phyloP scores from a whole-genome alignment of 2,888 invertebrate genomes.

The Neoascia interrupta region DNA sequence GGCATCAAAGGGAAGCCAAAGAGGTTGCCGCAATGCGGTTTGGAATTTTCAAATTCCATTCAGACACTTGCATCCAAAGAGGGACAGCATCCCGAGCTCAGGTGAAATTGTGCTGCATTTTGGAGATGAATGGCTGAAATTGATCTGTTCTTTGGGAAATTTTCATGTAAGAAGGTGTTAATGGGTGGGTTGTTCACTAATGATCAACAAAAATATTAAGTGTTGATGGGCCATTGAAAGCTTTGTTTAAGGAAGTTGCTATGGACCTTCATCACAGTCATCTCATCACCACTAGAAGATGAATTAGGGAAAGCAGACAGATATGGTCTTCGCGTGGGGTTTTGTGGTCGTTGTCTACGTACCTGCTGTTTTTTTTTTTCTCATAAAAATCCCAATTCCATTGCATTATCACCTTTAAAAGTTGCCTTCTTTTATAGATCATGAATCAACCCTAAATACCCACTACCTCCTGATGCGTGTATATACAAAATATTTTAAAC shows the following conservation, averaged over 20 bases:
- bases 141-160: slow-evolving; percentile 46
- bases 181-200: slow-evolving; percentile 36
- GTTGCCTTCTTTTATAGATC: no score
- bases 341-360: no score
- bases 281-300: no score
- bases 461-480: neutral
- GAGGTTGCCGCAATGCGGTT: slow-evolving; percentile 16
- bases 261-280: no score
- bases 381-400: no score
- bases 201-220: slow-evolving; percentile 28
- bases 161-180: slow-evolving; percentile 54
- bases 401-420: no score
- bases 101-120: slow-evolving; percentile 39
- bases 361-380: no score
- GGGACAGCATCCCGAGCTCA: slow-evolving; percentile 11
- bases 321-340: no score
- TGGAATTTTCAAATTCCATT: slow-evolving; percentile 12
- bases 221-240: slow-evolving; percentile 29
- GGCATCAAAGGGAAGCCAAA: neutral
- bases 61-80: neutral
- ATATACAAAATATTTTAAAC: slow-evolving; percentile 21
- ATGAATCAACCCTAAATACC: slow-evolving; percentile 47
- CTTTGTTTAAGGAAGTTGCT: neutral
- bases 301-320: no score
- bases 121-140: slow-evolving; percentile 30